Base-by-base conservation (phyloP, 2,888 invertebrate species). In the Entomobrya multifasciata region DNA sequence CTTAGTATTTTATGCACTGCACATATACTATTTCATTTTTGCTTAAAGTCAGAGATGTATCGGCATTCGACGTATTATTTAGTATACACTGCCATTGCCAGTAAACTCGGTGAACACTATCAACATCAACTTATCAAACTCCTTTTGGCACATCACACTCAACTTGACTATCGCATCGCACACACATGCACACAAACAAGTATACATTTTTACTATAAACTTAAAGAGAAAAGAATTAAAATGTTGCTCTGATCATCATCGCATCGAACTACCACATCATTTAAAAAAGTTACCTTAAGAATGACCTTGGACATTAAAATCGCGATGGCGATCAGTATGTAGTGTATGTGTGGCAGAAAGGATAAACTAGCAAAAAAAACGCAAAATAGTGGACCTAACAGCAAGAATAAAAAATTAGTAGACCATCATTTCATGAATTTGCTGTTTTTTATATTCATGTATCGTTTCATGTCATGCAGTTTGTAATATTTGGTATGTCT, bases 231-330 rank as follows among this genome's bases (percentile, higher is more conserved):
- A 65, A 80, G 80, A 80, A 81, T 81, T 81, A 72, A 81, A 81
- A 72, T 72, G 60, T 72, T 76, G 83, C 62, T 83, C 83, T 76
- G 83, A 76, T 83, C 83, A 60, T n/a, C 83, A 6, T 36, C 36
- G 36, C 36, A 6, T 36, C 8, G 8, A 36, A n/a, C n/a, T n/a
- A n/a, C n/a, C n/a, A n/a, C n/a, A n/a, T n/a, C n/a, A n/a, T 82
- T 82, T 82, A 83, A 83, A 82, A 76, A 44, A 65, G 44, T 41
- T 80, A 67, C 60, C 62, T 74, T 60, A n/a, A n/a, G 57, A 80
- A 65, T 86, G 86, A 86, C 86, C 86, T 86, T 86, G 86, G 74
- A 78, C 79, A 86, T 74, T 72, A 79, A 85, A 79, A 70, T 86
- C 49, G 79, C 41, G 72, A 74, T 65, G 85, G 52, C 55, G 79